A percentile compares a stretch with the other conserved stretches of the same genome.
These are phyloP conservation scores for Orthonyx spaldingii DNA, from an alignment of 2,113 vertebrate species.

Conservation along the genomic window DNA sequence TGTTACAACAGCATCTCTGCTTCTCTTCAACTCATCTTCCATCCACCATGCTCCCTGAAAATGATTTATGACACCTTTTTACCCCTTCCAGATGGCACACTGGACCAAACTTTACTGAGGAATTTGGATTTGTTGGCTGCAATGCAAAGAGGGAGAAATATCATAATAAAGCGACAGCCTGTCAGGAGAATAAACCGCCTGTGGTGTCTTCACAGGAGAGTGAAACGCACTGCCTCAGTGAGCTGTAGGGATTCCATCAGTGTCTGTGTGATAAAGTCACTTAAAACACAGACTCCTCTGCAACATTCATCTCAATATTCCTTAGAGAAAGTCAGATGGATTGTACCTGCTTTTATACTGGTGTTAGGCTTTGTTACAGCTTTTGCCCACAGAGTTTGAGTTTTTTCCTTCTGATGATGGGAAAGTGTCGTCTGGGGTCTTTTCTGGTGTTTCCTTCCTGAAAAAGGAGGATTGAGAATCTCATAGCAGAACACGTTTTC, in stretches of 20 bases:
- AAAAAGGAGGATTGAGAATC: background rate
- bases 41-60: accelerated
- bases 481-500: background rate
- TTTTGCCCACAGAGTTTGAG: background rate
- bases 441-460: background rate
- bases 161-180: background rate
- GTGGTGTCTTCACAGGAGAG: background rate
- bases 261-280: background rate
- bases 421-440: background rate
- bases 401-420: background rate
- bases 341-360: accelerated
- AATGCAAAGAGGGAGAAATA: background rate
- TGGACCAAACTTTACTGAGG: background rate
- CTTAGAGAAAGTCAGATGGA: background rate
- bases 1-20: background rate
- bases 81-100: background rate
- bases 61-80: background rate
- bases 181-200: background rate
- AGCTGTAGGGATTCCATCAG: background rate
- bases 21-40: background rate
- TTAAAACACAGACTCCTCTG: background rate
- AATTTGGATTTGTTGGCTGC: background rate
- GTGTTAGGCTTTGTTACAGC: background rate
- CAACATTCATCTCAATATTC: background rate
- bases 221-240: background rate